These are phyloP conservation scores for Achlya flavicornis DNA, from an alignment of 2,888 invertebrate species.

Conservation along the genomic window DNA sequence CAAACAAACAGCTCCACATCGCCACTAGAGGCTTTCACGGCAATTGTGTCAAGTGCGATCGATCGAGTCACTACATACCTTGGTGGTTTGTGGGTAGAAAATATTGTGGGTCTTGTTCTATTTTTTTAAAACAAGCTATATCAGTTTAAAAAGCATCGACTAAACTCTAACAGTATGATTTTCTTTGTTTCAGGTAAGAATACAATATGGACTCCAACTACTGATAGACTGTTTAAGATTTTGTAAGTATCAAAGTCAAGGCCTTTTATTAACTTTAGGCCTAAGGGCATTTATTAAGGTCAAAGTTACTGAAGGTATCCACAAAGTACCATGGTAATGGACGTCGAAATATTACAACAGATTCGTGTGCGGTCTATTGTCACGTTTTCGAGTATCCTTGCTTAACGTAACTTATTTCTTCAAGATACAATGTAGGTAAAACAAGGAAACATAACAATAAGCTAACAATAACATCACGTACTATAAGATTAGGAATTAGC, in stretches of 20 bases:
- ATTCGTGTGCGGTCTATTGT: not conserved
- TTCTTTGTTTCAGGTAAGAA: slow-evolving; percentile 1
- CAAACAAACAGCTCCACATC: not conserved
- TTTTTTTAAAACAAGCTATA: too few species aligned
- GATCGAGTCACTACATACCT: slow-evolving; percentile 25
- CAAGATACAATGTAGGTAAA: not conserved
- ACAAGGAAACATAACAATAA: not conserved
- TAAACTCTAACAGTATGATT: not conserved
- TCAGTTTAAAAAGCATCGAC: too few species aligned
- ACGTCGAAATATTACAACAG: not conserved
- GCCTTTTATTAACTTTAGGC: too few species aligned
- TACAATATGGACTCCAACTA: not conserved
- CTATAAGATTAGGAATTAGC: not conserved
- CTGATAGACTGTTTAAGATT: not conserved
- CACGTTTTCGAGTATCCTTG: too few species aligned
- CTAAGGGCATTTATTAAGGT: too few species aligned
- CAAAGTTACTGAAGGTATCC: too few species aligned
- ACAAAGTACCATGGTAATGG: too few species aligned
- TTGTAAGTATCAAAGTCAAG: not conserved
- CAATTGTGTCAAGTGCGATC: slow-evolving; percentile 44
- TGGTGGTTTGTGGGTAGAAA: not conserved
- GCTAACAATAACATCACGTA: slow-evolving; percentile 1
- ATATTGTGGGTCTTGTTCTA: too few species aligned
- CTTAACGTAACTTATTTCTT: too few species aligned
- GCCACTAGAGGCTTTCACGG: slow-evolving; percentile 29